These are phyloP conservation scores for Miltochrista miniata DNA, from an alignment of 2,888 invertebrate genomes.

Conservation along the genomic window DNA sequence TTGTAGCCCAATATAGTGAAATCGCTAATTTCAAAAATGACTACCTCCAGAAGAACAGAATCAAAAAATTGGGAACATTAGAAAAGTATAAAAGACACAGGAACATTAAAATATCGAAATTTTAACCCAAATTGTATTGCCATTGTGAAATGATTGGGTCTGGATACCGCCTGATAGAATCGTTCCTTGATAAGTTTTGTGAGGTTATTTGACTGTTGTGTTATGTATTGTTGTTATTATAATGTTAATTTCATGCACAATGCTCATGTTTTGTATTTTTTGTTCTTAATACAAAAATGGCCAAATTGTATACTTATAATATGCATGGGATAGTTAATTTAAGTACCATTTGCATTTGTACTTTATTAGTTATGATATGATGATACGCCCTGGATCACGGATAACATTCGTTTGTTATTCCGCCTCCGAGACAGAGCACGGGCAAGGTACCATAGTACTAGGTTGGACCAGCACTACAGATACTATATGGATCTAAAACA, in stretches of 20 bases:
- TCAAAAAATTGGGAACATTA: conserved; percentile 63
- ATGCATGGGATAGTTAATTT: too few relatives aligned
- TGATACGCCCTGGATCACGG: too few relatives aligned
- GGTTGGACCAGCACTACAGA: too few relatives aligned
- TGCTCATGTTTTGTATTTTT: not conserved
- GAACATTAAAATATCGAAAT: conserved; percentile 67
- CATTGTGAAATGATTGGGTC: conserved; percentile 9
- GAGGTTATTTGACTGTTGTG: conserved; percentile 5
- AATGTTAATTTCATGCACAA: not conserved
- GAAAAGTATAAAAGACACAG: conserved; percentile 65
- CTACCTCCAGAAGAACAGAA: conserved; percentile 56
- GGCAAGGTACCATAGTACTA: too few relatives aligned
- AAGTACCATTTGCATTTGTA: too few relatives aligned
- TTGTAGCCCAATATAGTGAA: conserved; percentile 59
- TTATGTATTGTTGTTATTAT: conserved; percentile 2
- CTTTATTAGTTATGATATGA: too few relatives aligned
- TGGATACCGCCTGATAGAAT: conserved; percentile 37
- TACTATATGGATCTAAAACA: too few relatives aligned
- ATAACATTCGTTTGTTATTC: too few relatives aligned
- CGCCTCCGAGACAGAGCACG: too few relatives aligned
- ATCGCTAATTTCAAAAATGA: conserved; percentile 62
- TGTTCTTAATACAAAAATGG: too few relatives aligned
- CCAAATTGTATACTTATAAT: too few relatives aligned
- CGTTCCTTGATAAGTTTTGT: conserved; percentile 20
- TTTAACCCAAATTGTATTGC: conserved; percentile 40